Evolutionary conservation across 2,888 invertebrate genomes (phyloP).

Genomic region (Lamellibrachia columna): DNA sequence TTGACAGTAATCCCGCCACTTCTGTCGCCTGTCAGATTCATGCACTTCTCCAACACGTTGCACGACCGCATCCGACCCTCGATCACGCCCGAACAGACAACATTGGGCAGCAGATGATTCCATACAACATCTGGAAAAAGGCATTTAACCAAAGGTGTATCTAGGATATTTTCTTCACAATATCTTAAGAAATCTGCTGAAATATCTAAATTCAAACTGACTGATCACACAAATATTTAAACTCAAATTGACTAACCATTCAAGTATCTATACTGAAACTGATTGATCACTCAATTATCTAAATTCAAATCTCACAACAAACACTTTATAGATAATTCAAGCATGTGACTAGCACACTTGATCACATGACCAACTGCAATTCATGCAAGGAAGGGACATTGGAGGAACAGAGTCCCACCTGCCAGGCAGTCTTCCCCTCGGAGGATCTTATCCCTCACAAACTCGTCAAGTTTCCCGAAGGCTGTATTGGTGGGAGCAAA

Average conservation of each 20-base stretch:
- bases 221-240: no score
- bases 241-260: no score
- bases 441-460: conserved; percentile 44
- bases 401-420: conserved; percentile 45
- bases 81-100: conserved; percentile 73
- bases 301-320: no score
- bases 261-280: no score
- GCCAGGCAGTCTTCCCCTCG: conserved; percentile 47
- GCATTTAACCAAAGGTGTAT: neutral
- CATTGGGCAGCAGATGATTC: conserved; percentile 75
- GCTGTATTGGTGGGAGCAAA: conserved; percentile 76
- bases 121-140: conserved; percentile 72
- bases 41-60: conserved; percentile 69
- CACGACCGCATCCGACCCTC: conserved; percentile 69
- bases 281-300: no score
- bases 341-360: neutral
- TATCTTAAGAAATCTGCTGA: no score
- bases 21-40: conserved; percentile 65
- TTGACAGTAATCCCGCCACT: neutral
- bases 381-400: neutral
- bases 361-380: neutral
- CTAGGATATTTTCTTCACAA: no score
- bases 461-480: conserved; percentile 64
- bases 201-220: no score
- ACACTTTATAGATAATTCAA: no score